Base-by-base conservation (phyloP, 2,797 vertebrate species). In the Gallirallus australis region DNA sequence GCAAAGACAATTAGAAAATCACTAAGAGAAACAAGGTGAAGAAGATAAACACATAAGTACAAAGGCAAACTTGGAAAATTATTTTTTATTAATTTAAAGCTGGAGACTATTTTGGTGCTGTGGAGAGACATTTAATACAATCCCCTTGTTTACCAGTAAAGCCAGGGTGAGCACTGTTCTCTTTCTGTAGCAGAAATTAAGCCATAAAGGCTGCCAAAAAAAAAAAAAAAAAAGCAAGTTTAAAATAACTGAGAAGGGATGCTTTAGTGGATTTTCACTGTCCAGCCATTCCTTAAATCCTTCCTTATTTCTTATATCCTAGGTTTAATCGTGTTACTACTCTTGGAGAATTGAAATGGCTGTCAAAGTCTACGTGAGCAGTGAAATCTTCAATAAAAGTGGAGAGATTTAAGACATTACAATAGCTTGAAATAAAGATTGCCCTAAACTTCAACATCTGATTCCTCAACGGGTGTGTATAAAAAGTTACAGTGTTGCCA, bases 241-340 rank as follows among this genome's bases (percentile, higher is more conserved):
- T 70, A 68, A 82, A 90, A 53, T 52, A 82, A 72, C 21, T 59
- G 20, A 92, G 40, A 70, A 84, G 14, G 45, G 12, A 82, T 93
- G 14, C 28, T 66, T 68, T 52, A 47, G 48, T 11, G 10, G 31
- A 65, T 89, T 82, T 96, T 91, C 57, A 54, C 57, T 61, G 53
- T 61, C 65, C 65, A 90, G 69, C 40, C 65, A 56, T 92, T 92
- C 65, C 57, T 94, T 59, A 85, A 94, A 87, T 66, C 27, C 11
- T 12, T 84, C 53, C 42, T 54, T 65, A n/a, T 86, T 35, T 72
- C 50, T 86, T 77, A 23, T n/a, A 24, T 79, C 33, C 35, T 72
- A 90, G 53, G n/a, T 89, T n/a, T 91, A 88, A 73, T 94, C 57
- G 80, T 28, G 10, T 21, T 45, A 2, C 68, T 57, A 8, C 37